A percentile compares a stretch with the other conserved stretches of the same genome.
Evolutionary conservation across 2,888 invertebrate genomes (phyloP).

Genomic region (Dolichomitus sp.): DNA sequence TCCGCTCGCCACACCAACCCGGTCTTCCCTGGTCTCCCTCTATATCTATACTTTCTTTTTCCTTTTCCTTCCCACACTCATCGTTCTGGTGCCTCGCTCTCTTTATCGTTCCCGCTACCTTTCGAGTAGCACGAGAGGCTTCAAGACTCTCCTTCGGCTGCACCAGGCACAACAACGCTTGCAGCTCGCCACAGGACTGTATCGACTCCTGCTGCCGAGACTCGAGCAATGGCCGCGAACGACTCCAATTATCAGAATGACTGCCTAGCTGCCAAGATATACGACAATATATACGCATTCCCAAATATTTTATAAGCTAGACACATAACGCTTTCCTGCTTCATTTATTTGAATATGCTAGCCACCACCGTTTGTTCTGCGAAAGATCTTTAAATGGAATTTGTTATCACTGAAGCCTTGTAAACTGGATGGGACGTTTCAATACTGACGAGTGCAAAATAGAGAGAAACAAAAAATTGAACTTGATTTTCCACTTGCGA

Average conservation of each 20-base stretch:
- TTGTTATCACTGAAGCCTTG: no score
- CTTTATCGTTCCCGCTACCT: slow-evolving; percentile 48
- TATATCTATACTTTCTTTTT: slow-evolving; percentile 10
- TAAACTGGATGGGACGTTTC: no score
- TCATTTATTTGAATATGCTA: not conserved
- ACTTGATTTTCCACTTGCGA: no score
- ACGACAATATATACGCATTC: slow-evolving; percentile 73
- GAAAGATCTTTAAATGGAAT: no score
- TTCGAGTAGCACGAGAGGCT: slow-evolving; percentile 31
- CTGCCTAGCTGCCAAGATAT: slow-evolving; percentile 71
- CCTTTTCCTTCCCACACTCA: slow-evolving; percentile 28
- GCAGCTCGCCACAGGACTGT: slow-evolving; percentile 39
- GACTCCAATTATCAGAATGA: slow-evolving; percentile 80
- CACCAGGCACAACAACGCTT: slow-evolving; percentile 26
- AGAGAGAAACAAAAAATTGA: no score
- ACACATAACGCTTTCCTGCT: no score
- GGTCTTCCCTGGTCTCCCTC: slow-evolving; percentile 32
- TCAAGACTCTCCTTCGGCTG: slow-evolving; percentile 52
- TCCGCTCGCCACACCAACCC: slow-evolving; percentile 38
- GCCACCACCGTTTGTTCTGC: slow-evolving; percentile 11
- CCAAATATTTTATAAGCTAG: slow-evolving; percentile 74
- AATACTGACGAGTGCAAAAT: no score
- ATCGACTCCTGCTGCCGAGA: slow-evolving; percentile 19
- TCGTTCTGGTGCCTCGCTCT: slow-evolving; percentile 41
- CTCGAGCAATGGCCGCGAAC: slow-evolving; percentile 61